Base-by-base conservation (phyloP, 2,797 vertebrate genomes). In the Pangasius sanitwongsei region DNA sequence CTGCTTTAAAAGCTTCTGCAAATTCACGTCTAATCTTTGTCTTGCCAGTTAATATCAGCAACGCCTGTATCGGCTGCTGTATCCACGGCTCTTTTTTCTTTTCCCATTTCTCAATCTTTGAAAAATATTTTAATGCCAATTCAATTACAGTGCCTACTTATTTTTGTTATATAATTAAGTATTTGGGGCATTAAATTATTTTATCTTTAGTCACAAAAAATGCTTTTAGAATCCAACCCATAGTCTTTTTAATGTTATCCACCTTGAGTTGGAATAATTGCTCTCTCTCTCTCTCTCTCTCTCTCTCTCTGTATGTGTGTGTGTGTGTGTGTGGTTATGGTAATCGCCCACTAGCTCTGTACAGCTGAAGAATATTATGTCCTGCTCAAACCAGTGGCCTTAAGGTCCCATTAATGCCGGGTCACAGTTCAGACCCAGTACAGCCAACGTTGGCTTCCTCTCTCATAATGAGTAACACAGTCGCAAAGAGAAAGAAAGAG, bases 351-450 rank as follows among this genome's bases (percentile, higher is more conserved):
- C 6, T 67, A 44, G 31, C 34, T 72, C 41, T 31, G 31, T 67
- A 41, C 18, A 87, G 59, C 20, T 81, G 48, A 55, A 55, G 61
- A 81, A 53, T 59, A 80, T 37, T 41, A 59, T 41, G 23, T 82
- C 65, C 48, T 61, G 13, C 31, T 59, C 37, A 20, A 55, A 31
- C n/a, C 37, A 82, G 25, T 61, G 50, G 28, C 65, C 87, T 83
- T 87, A 67, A 84, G 80, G 59, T 74, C 80, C 53, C 48, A 83
- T 75, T 77, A 83, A 83, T 72, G 59, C 69, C 3, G 11, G 86
- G 87, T 88, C 67, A 88, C 15, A 83, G 80, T 88, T 83, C 55
- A 37, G 25, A 55, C 41, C 70, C 44, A 91, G 91, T 91, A 91
- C 92, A 31, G 70, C 89, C n/a, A 44, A 81, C 88, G 88, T 9